A percentile compares a stretch with the other conserved stretches of the same genome.
These are phyloP conservation scores for Falcaria lacertinaria DNA, from an alignment of 2,888 invertebrate species.

Conservation along the genomic window DNA sequence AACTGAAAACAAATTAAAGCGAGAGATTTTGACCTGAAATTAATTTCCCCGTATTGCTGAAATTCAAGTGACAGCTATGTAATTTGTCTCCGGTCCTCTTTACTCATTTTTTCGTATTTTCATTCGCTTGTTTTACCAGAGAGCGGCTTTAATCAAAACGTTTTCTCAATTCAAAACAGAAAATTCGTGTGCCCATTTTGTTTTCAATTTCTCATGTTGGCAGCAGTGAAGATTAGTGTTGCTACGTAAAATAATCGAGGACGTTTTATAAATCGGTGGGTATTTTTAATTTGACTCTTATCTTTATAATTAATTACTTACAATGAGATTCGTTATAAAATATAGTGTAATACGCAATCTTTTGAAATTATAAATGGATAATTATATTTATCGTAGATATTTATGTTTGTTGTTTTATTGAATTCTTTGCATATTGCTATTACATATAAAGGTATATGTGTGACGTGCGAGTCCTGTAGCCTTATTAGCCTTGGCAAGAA, in stretches of 20 bases:
- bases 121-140: not conserved
- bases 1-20: not conserved
- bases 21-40: not conserved
- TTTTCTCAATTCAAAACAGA: not conserved
- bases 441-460: too few relatives aligned
- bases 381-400: not conserved
- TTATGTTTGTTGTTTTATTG: too few relatives aligned
- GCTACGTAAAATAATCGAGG: not conserved
- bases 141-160: not conserved
- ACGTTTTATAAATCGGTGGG: too few relatives aligned
- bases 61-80: constrained; percentile 1
- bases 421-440: too few relatives aligned
- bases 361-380: too few relatives aligned
- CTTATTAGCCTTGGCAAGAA: too few relatives aligned
- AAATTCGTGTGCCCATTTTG: not conserved
- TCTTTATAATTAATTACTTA: not conserved
- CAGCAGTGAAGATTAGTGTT: not conserved
- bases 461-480: too few relatives aligned
- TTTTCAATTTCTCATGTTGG: not conserved
- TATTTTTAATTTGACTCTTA: not conserved
- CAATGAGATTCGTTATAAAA: not conserved
- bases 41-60: not conserved
- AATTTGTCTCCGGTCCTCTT: not conserved
- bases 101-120: not conserved
- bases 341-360: not conserved